These are phyloP conservation scores for Philopedon plagiatum DNA, from an alignment of 2,888 invertebrate species.

Conservation along the genomic window DNA sequence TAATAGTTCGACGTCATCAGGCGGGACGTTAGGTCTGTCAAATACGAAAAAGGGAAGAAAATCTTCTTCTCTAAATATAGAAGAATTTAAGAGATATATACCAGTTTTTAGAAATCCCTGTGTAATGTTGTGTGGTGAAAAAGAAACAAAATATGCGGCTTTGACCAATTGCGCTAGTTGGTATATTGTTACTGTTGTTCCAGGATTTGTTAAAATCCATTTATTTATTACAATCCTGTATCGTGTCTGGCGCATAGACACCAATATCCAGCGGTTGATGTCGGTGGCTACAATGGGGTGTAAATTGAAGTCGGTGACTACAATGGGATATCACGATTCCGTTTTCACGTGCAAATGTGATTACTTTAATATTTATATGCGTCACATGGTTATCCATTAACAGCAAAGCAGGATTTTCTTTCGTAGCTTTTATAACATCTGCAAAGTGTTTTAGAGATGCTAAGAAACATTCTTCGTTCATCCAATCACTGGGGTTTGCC, in stretches of 20 bases:
- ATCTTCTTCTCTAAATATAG: conserved; percentile 15
- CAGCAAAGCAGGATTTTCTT: conserved; percentile 1
- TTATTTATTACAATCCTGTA: background rate
- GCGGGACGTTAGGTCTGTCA: conserved; percentile 3
- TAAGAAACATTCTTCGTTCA: conserved; percentile 17
- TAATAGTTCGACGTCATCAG: conserved; percentile 1
- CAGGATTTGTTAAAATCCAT: conserved; percentile 13
- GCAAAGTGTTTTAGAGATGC: background rate
- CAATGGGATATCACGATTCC: conserved; percentile 11
- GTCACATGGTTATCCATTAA: conserved; percentile 12
- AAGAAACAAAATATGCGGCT: background rate
- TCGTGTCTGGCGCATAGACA: background rate
- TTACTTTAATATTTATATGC: background rate
- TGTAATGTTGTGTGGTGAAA: conserved; percentile 16
- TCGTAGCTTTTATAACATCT: background rate
- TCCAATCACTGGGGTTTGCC: conserved; percentile 11
- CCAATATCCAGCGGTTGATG: conserved; percentile 10
- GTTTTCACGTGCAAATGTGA: background rate
- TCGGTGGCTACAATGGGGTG: conserved; percentile 8
- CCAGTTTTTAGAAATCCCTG: no score
- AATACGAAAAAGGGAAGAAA: conserved; percentile 7
- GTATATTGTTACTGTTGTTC: conserved; percentile 7
- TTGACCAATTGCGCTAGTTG: conserved; percentile 1
- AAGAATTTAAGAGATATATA: conserved; percentile 13
- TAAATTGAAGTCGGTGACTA: conserved; percentile 6